Conservation (phyloP, 2,113 vertebrate species). For the Myiopsitta monachus region DNA sequence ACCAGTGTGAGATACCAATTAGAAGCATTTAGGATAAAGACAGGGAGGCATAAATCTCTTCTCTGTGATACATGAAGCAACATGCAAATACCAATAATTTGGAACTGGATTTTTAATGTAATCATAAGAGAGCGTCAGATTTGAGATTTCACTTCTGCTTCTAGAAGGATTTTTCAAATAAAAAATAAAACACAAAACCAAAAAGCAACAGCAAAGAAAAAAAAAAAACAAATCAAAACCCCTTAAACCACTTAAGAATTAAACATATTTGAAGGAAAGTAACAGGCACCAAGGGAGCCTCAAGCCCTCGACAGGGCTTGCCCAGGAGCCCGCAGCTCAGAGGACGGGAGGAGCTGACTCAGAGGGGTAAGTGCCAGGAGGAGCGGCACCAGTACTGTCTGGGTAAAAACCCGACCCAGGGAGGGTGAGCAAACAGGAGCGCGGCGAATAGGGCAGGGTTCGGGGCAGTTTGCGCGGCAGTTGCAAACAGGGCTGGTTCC, state of each 20-base stretch:
- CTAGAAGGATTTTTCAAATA: background rate
- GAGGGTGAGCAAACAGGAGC: too few species aligned
- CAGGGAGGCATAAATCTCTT: background rate
- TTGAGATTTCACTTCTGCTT: background rate
- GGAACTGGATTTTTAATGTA: background rate
- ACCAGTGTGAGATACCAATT: background rate
- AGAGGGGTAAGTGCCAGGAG: too few species aligned
- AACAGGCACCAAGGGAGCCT: too few species aligned
- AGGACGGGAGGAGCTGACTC: too few species aligned
- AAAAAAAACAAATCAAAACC: background rate
- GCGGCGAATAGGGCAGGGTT: too few species aligned
- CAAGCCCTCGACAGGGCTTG: too few species aligned
- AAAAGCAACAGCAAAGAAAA: background rate
- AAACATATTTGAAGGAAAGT: background rate
- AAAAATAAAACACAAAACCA: background rate
- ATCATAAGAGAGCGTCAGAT: background rate
- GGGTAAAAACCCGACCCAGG: too few species aligned
- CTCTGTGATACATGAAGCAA: background rate
- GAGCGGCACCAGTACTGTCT: too few species aligned
- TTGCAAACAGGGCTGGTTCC: too few species aligned
- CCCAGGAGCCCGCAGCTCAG: too few species aligned
- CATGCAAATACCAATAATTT: background rate
- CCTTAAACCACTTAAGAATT: background rate
- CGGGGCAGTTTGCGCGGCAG: too few species aligned
- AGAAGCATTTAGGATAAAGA: background rate